Evolutionary conservation across 2,797 vertebrate species (phyloP), one percentile per base, ranked within the genome.

Genomic region (Channallabes apus): DNA sequence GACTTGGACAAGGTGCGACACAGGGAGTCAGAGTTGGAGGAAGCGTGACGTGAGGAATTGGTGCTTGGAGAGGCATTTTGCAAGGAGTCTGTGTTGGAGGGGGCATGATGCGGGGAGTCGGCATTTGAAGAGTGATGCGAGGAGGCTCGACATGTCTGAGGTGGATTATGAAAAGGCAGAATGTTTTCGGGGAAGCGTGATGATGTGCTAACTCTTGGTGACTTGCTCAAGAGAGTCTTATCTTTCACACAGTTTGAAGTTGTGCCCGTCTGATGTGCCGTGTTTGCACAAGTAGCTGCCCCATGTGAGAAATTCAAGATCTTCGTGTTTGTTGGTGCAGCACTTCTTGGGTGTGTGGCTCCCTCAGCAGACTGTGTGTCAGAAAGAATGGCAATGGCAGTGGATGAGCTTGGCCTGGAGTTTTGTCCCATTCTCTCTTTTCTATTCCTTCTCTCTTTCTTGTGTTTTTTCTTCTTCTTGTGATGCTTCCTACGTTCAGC

Each of bases 391-490:
- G 94, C 96, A 86, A 98, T 96, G 67, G 97, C 92, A 24, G 94
- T 87, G 0, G 95, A 93, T 12, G 95, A 96, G 82, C 59, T 1
- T 91, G 85, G 72, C 90, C 87, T 71, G 87, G 84, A 6, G 83
- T 4, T 54, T 18, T 92, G 92, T 0, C 41, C 84, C 73, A 89
- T 94, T 41, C 91, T 95, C 88, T 95, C 95, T 78, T 91, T 96
- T 87, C 92, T 95, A 82, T 95, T 95, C 90, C 96, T 99, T 90
- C 94, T 82, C 8, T 18, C n/a, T 76, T 3, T 98, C 92, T 96
- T 98, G 89, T 97, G 96, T 84, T 98, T 98, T 90, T 97, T 97
- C 92, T 96, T 98, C 87, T 97, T 98, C 92, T 97, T 98, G 86
- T 96, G 96, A 82, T 95, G 96, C 84, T 91, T 95, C 0, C 89